These are phyloP conservation scores for Hylomyscus alleni DNA, from an alignment of 2,797 vertebrate genomes.

Conservation along the genomic window DNA sequence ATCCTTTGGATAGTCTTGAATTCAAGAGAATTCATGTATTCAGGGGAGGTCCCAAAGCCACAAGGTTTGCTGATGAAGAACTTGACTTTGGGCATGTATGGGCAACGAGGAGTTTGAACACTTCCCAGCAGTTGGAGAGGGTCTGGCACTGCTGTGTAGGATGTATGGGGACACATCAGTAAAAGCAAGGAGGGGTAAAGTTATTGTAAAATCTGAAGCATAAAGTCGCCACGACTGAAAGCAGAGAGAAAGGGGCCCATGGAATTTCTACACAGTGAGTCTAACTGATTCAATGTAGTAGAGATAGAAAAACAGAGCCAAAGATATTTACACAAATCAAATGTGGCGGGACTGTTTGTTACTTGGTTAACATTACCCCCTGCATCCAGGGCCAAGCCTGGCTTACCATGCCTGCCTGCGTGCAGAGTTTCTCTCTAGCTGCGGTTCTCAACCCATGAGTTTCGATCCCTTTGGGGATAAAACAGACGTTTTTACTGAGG, in stretches of 20 bases:
- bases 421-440: background rate
- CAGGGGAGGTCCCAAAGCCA: background rate
- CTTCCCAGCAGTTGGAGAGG: background rate
- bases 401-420: background rate
- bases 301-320: background rate
- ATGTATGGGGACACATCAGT: background rate
- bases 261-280: background rate
- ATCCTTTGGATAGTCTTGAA: too few relatives aligned
- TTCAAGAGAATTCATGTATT: background rate
- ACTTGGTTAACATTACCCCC: background rate
- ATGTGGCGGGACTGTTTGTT: background rate
- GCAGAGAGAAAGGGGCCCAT: background rate
- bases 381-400: too few relatives aligned
- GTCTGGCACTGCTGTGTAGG: background rate
- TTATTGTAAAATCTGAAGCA: too few relatives aligned
- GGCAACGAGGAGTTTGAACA: background rate
- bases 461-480: background rate
- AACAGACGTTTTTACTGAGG: background rate
- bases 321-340: background rate
- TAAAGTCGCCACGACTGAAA: background rate
- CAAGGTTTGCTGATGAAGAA: conserved; percentile 7
- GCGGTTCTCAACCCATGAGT: background rate
- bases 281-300: background rate
- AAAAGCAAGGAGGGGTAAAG: background rate
- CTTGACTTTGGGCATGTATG: background rate